These are phyloP conservation scores for Sebastes vulpes DNA, from an alignment of 2,797 vertebrate genomes.

Conservation along the genomic window DNA sequence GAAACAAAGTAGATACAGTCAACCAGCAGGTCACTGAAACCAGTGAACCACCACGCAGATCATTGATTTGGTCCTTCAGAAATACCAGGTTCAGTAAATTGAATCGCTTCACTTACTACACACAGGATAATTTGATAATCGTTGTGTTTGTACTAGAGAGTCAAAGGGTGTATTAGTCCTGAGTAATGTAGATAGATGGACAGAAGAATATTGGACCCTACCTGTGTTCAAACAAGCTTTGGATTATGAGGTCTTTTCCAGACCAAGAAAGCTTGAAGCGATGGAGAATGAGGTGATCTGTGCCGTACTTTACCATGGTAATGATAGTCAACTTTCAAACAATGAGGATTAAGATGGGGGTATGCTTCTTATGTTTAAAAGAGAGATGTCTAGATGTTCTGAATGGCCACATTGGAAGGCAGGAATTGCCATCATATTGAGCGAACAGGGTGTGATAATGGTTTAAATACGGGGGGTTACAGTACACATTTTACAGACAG, in stretches of 20 bases:
- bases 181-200: not conserved
- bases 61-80: not conserved
- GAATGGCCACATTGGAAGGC: not conserved
- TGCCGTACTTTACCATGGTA: not conserved
- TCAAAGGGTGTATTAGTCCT: not conserved
- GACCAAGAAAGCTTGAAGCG: not conserved
- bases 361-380: not conserved
- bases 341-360: not conserved
- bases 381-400: not conserved
- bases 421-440: not conserved
- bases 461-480: not conserved
- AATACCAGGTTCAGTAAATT: not conserved
- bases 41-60: not conserved
- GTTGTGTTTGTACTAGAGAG: not conserved
- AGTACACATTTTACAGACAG: not conserved
- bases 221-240: not conserved
- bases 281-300: not conserved
- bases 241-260: not conserved
- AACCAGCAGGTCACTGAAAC: not conserved
- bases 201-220: not conserved
- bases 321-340: not conserved
- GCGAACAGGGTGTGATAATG: not conserved
- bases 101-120: not conserved
- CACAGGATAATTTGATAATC: not conserved
- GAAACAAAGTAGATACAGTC: not conserved